Conservation (phyloP, 2,888 invertebrate genomes). For the Chalcosyrphus nemorum region DNA sequence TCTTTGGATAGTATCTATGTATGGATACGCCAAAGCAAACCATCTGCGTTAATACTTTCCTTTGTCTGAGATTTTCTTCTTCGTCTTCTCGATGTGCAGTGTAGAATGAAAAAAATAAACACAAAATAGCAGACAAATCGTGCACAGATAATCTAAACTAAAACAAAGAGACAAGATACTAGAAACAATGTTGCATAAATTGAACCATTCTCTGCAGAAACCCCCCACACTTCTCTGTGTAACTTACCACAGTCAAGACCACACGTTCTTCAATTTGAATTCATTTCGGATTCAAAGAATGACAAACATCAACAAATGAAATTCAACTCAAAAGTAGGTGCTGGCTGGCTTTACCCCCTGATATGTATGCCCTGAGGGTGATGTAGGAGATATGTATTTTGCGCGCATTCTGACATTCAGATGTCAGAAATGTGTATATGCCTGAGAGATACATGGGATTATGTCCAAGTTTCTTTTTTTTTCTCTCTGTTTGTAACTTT, state of each 20-base stretch:
- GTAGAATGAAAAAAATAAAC: background rate
- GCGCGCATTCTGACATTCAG: constrained; percentile 56
- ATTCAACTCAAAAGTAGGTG: constrained; percentile 46
- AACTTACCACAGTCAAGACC: constrained; percentile 57
- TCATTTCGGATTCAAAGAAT: constrained; percentile 59
- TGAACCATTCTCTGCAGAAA: background rate
- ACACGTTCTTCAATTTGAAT: constrained; percentile 48
- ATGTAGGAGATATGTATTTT: constrained; percentile 41
- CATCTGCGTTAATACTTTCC: constrained; percentile 34
- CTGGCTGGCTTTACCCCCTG: constrained; percentile 14
- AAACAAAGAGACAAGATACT: constrained; percentile 19
- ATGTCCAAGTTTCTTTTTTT: constrained; percentile 52
- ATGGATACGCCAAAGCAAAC: no score
- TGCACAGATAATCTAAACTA: constrained; percentile 52
- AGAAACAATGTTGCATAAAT: background rate
- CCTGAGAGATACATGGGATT: constrained; percentile 51
- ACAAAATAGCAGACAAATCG: constrained; percentile 54
- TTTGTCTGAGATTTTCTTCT: constrained; percentile 28
- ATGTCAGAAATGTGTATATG: constrained; percentile 45
- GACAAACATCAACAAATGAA: constrained; percentile 65
- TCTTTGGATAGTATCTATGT: background rate
- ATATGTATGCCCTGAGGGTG: constrained; percentile 21
- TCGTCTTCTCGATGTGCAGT: constrained; percentile 11
- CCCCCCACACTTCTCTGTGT: background rate
- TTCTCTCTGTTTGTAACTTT: background rate